Base-by-base conservation (phyloP, 2,113 vertebrate genomes). In the Zonotrichia leucophrys region DNA sequence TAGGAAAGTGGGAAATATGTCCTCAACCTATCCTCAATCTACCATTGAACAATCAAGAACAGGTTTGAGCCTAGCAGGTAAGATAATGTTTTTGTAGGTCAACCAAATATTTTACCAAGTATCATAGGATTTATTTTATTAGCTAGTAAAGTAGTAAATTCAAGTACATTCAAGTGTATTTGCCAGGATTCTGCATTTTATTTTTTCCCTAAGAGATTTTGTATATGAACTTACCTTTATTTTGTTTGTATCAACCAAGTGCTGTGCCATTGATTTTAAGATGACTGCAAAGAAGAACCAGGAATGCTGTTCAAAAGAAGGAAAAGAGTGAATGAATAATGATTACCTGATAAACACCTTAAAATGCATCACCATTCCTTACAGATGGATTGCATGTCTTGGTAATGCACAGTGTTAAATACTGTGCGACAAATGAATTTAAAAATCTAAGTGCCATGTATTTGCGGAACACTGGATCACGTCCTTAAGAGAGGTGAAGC, bases 201-300 rank as follows among this genome's bases (percentile, higher is more conserved):
- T 59, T 42, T 52, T 31, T 77, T 47, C 27, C 60, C 13, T 27
- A 75, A 25, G 33, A 56, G 22, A 89, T 33, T 21, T 49, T 3
- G 3, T 9, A 42, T 6, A 76, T 10, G 78, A 9, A 30, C 89
- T 96, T 98, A 99, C 99, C 98, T 99, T 98, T 50, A 97, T 94
- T 95, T 98, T 99, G 60, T 98, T 98, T 72, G 97, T 98, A 70
- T 99, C 99, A 49, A 98, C 95, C 96, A 99, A 97, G 90, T 99
- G 97, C 92, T 99, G 99, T 19, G 99, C 99, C 99, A 99, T 99
- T 88, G 99, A 99, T 96, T 99, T 99, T 83, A 98, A 96, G 70
- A 99, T 99, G 92, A 99, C 98, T 87, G 99, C 98, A 97, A 99
- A 98, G 98, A 99, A 99, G 98, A 99, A 99, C 99, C 99, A 99